phyloP scores from a whole-genome alignment of 2,113 vertebrate species.

The Otus sunia region DNA sequence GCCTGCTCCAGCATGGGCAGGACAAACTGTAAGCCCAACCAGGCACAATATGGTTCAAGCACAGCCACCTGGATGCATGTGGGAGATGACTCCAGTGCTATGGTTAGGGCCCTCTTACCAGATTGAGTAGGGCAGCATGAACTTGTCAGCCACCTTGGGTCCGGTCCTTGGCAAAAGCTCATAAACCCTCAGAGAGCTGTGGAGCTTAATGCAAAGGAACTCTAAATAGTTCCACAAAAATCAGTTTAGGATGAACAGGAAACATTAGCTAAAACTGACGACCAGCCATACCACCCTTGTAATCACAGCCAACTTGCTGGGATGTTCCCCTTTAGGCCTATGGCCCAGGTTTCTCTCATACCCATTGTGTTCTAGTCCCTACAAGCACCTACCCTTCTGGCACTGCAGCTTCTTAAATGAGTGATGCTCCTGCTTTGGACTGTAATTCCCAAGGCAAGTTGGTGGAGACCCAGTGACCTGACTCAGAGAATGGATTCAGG shows the following conservation, averaged over 20 bases:
- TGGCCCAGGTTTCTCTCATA: background rate
- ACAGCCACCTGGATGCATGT: background rate
- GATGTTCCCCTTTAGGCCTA: fast-evolving
- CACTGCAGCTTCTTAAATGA: background rate
- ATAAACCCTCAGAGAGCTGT: background rate
- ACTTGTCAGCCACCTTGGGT: background rate
- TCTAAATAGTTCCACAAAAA: background rate
- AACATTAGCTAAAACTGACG: background rate
- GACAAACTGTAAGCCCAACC: background rate
- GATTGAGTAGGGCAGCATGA: fast-evolving
- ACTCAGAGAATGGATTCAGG: background rate
- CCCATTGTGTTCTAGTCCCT: background rate
- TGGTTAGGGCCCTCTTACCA: background rate
- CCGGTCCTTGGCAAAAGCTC: background rate
- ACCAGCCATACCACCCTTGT: background rate
- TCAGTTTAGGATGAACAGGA: background rate
- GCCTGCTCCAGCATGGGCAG: background rate
- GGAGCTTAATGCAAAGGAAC: background rate
- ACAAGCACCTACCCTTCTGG: background rate
- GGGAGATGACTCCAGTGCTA: background rate
- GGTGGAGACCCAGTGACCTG: background rate
- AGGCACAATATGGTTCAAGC: background rate
- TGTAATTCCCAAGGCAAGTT: background rate
- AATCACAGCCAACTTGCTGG: background rate
- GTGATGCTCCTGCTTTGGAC: background rate